A percentile compares a stretch with the other conserved stretches of the same genome.
phyloP scores from a whole-genome alignment of 2,797 vertebrate genomes.

The Acanthurus leucopareius region DNA sequence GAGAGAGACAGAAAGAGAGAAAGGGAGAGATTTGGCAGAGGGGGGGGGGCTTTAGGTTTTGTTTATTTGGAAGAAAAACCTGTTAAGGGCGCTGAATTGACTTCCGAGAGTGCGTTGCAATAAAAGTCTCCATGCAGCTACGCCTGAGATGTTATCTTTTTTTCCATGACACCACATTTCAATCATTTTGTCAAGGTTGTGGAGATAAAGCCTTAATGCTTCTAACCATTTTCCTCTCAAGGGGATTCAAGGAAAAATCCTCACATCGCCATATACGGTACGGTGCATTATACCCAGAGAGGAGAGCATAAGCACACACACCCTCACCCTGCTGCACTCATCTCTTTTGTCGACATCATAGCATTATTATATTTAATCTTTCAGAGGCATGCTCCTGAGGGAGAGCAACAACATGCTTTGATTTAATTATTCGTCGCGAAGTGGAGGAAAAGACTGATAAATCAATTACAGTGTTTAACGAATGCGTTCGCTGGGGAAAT shows the following conservation, averaged over 20 bases:
- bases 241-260: conserved; percentile 63
- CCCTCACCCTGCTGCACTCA: background rate
- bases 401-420: conserved; percentile 23
- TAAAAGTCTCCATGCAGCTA: conserved; percentile 22
- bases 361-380: conserved; percentile 14
- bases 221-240: conserved; percentile 65
- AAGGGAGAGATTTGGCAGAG: conserved; percentile 1
- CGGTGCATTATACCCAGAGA: background rate
- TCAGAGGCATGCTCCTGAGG: conserved; percentile 25
- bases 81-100: conserved; percentile 32
- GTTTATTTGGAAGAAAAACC: conserved; percentile 54
- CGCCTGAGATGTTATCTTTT: conserved; percentile 65
- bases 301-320: background rate
- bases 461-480: conserved; percentile 38
- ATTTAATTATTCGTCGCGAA: conserved; percentile 58
- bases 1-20: conserved; percentile 4
- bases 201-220: conserved; percentile 66
- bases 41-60: conserved; percentile 2
- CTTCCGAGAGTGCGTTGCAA: conserved; percentile 9
- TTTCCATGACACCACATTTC: conserved; percentile 68
- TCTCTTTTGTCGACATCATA: conserved; percentile 17
- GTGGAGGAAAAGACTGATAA: conserved; percentile 45
- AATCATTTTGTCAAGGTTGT: conserved; percentile 76
- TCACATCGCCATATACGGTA: conserved; percentile 12
- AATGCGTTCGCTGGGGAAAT: conserved; percentile 35